Percentiles rank a stretch among this genome's conserved stretches.
Evolutionary conservation across 2,113 vertebrate species (phyloP).

Genomic region (Crocuta crocuta): DNA sequence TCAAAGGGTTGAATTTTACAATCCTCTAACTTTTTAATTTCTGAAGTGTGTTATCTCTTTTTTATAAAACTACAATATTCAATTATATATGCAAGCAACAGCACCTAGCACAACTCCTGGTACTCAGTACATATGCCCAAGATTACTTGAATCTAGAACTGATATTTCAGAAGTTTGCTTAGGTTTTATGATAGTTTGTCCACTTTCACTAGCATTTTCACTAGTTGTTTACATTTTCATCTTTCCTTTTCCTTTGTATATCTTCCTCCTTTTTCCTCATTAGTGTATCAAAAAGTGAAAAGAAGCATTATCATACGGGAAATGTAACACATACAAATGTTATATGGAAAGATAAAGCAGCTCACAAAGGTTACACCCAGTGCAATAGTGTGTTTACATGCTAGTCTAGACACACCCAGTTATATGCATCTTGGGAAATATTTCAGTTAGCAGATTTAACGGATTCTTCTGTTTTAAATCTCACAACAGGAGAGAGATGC

Average conservation of each 20-base stretch:
- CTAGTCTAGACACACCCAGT: background rate
- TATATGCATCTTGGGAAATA: constrained; percentile 10
- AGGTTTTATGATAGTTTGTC: background rate
- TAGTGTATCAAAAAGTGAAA: constrained; percentile 18
- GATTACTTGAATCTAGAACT: background rate
- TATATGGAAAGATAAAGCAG: background rate
- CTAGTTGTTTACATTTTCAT: background rate
- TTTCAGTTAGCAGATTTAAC: constrained; percentile 35
- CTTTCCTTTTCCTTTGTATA: background rate
- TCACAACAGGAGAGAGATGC: background rate
- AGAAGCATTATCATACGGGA: background rate
- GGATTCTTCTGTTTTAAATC: constrained; percentile 22
- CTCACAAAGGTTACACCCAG: background rate
- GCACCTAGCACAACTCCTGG: background rate
- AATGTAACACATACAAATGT: background rate
- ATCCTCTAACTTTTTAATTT: background rate
- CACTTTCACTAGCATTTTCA: background rate
- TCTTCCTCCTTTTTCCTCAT: background rate
- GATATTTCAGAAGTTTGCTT: background rate
- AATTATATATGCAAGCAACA: background rate
- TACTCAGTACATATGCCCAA: background rate
- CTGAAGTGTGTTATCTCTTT: background rate
- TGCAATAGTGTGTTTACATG: background rate
- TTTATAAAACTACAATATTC: background rate
- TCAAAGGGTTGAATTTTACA: background rate